phyloP scores from a whole-genome alignment of 2,888 invertebrate species.

The Agapostemon virescens region DNA sequence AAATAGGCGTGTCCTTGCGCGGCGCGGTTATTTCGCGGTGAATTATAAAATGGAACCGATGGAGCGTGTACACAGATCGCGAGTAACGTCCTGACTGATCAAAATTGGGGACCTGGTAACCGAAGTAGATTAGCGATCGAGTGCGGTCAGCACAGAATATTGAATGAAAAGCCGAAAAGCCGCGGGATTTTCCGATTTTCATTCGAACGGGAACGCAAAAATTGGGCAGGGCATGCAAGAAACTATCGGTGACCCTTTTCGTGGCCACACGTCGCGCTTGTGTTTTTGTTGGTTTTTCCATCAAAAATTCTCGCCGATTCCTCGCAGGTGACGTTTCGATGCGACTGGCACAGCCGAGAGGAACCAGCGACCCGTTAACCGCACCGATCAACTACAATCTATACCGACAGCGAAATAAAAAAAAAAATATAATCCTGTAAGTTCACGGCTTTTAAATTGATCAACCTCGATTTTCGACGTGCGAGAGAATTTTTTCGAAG shows the following conservation, averaged over 20 bases:
- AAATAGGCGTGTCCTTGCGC: too few species aligned
- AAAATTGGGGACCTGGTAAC: background rate
- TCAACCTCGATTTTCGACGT: background rate
- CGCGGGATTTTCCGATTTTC: slow-evolving; percentile 28
- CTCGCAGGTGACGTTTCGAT: background rate
- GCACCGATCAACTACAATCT: slow-evolving; percentile 1
- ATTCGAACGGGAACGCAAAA: background rate
- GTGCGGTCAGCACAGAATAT: slow-evolving; percentile 9
- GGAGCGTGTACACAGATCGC: background rate
- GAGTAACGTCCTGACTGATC: background rate
- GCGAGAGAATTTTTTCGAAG: background rate
- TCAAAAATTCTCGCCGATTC: background rate
- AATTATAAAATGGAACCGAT: background rate
- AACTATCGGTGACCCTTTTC: slow-evolving; percentile 24
- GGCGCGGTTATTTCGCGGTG: background rate
- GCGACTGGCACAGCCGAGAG: background rate
- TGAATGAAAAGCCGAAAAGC: slow-evolving; percentile 27
- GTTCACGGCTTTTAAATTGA: background rate
- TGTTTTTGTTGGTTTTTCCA: background rate
- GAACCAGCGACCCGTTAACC: background rate
- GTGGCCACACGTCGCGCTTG: background rate
- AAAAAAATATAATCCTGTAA: background rate
- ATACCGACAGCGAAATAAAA: slow-evolving; percentile 5
- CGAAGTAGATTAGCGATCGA: slow-evolving; percentile 8
- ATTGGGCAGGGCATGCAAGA: slow-evolving; percentile 14